Base-by-base conservation (phyloP, 2,888 invertebrate species). In the Platycheirus albimanus region DNA sequence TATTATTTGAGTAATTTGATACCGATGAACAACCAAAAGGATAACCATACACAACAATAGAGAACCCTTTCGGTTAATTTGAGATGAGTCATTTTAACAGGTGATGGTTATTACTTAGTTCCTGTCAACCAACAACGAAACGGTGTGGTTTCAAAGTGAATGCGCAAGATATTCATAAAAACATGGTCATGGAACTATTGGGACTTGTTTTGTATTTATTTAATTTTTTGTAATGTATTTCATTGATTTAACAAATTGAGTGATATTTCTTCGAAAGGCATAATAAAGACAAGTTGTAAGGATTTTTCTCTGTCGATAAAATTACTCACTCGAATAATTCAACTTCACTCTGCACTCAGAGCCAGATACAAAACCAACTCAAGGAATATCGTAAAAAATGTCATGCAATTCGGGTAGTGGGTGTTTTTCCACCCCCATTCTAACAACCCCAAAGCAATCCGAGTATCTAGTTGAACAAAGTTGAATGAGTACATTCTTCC, bases 351-450 rank as follows among this genome's bases (percentile, higher is more conserved):
- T 1, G 1, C 19, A 20, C n/a, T 30, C 17, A n/a, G 19, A 20
- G 4, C 10, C 7, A 4, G 13, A 8, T 15, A 28, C 0, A 58
- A 45, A 41, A 66, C 11, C 15, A 13, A 66, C 38, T 28, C 38
- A 41, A 30, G 8, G 28, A n/a, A 74, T 74, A 74, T 74, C 74
- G 74, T 74, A 74, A 20, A 10, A 54, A 66, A 41, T 74, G 30
- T 19, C 74, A 74, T 74, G 66, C 38, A 13, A 66, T 8, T 13
- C 3, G 11, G 11, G 10, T 1, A 36, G 41, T 13, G n/a, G n/a
- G 20, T 20, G 20, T 10, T 15, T 19, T 11, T 30, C 2, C 30
- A 41, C 3, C 6, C 13, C 6, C 13, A 52, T 0, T 7, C 5
- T 8, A 20, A 30, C 56, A 56, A 38, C 38, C 20, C 38, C 3